Evolutionary conservation across 2,888 invertebrate species (phyloP), one percentile per base, ranked within the genome.

Genomic region (Scelioninae gen. 1): DNA sequence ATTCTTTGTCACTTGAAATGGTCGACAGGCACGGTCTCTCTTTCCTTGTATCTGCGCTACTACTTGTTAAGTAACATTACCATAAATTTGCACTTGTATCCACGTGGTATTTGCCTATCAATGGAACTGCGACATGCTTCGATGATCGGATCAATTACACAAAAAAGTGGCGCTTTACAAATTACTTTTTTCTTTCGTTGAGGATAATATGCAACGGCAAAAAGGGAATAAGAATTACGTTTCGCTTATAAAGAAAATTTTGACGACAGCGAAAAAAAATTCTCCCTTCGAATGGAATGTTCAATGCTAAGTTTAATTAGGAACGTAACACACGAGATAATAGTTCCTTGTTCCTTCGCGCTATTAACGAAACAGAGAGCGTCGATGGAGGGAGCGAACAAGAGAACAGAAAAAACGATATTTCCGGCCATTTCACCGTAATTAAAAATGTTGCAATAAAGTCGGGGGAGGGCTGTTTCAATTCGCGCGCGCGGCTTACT

Each of bases 371-470:
- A 82, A 55, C 51, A 15, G 69, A 68, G 62, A 63, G 43, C 40
- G 56, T n/a, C 32, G 23, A 47, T 38, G 23, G 8, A 32, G 60
- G 7, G 60, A 60, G 62, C 47, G 40, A 40, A 65, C 34, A 43
- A 45, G 80, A 83, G 76, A 80, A 69, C 62, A 56, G 79, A 82
- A 63, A 85, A 84, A 86, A 88, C 88, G 87, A 89, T 89, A 90
- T 88, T 88, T 88, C 88, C 85, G 82, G 85, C 87, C 88, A 86
- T 90, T 90, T 89, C 89, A 86, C 88, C 85, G 89, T 90, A 90
- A 90, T 90, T 90, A 90, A 90, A 89, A 89, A 90, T 88, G 89
- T 89, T 88, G 89, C 87, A 86, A 88, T 89, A 88, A 89, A 88
- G 86, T 83, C 75, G 82, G 85, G 86, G 84, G 84, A 84, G 86